phyloP scores from a whole-genome alignment of 2,113 vertebrate genomes.

The Myotis yumanensis region DNA sequence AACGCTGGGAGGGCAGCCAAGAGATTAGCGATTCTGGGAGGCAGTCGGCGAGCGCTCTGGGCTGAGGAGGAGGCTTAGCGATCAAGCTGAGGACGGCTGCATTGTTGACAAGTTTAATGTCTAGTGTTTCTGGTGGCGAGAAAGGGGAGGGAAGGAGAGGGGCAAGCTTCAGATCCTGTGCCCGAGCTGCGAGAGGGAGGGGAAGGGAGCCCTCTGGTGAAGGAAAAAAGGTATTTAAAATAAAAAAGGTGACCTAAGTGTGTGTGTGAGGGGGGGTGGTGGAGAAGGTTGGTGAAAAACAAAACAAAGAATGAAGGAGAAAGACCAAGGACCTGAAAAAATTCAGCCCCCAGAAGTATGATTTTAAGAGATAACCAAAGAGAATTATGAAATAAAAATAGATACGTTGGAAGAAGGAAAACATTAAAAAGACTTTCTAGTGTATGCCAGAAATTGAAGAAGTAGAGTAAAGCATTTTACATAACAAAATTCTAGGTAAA shows the following conservation, averaged over 20 bases:
- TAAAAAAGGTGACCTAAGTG: constrained; percentile 47
- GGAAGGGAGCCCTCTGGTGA: constrained; percentile 78
- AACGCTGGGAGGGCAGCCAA: background rate
- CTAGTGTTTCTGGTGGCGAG: background rate
- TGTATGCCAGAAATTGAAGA: background rate
- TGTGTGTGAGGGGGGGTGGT: accelerated
- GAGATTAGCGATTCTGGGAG: background rate
- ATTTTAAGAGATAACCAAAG: constrained; percentile 43
- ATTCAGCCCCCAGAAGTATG: background rate
- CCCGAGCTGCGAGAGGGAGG: constrained; percentile 7
- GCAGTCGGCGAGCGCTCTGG: background rate
- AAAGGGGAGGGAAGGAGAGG: constrained; percentile 5
- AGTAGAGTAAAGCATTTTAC: constrained; percentile 22
- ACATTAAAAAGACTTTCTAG: background rate
- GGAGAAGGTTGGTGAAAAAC: background rate
- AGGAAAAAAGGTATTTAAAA: constrained; percentile 58
- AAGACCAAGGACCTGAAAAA: constrained; percentile 60
- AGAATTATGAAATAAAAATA: constrained; percentile 30
- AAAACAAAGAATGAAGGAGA: constrained; percentile 45
- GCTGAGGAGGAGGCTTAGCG: background rate
- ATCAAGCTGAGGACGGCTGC: background rate
- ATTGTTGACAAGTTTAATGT: constrained; percentile 59
- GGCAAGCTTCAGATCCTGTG: constrained; percentile 22
- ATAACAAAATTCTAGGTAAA: constrained; percentile 41
- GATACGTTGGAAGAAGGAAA: background rate